Base-by-base conservation (phyloP, 2,888 invertebrate species). In the Hanleya hanleyi region DNA sequence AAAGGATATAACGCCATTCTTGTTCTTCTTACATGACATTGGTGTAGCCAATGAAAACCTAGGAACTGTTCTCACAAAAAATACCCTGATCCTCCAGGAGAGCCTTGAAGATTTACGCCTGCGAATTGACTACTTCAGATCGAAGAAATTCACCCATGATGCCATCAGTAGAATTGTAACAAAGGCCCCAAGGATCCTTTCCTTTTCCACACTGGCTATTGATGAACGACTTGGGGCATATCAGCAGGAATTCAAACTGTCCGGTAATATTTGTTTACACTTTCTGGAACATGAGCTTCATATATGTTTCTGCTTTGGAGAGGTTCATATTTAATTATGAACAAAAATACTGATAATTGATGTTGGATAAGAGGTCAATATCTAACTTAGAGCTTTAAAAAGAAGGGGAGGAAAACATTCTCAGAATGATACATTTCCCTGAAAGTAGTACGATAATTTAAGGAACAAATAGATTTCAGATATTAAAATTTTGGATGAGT, bases 221-320 rank as follows among this genome's bases (percentile, higher is more conserved):
- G 98, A 99, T 89, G 91, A 91, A 36, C 93, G 95, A 76, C 92
- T 99, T 65, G 98, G 97, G 32, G 95, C 93, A 90, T 95, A 95
- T 87, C 98, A 98, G 92, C 92, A 93, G 74, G 92, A 93, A 76
- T 97, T 97, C 87, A 78, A 91, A 7, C 91, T 99, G 66, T 92
- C 86, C 77, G 89, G 89, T 87, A 73, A 57, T n/a, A n/a, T n/a
- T n/a, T n/a, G n/a, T n/a, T n/a, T n/a, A n/a, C n/a, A n/a, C n/a
- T n/a, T n/a, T n/a, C n/a, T n/a, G n/a, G n/a, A n/a, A n/a, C n/a
- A n/a, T n/a, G n/a, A n/a, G n/a, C n/a, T n/a, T n/a, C n/a, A n/a
- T n/a, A n/a, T n/a, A n/a, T n/a, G n/a, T n/a, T n/a, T n/a, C n/a
- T n/a, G n/a, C n/a, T n/a, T n/a, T n/a, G n/a, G n/a, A n/a, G n/a